Evolutionary conservation across 2,113 vertebrate species (phyloP).

Genomic region (Tylochromis polylepis): DNA sequence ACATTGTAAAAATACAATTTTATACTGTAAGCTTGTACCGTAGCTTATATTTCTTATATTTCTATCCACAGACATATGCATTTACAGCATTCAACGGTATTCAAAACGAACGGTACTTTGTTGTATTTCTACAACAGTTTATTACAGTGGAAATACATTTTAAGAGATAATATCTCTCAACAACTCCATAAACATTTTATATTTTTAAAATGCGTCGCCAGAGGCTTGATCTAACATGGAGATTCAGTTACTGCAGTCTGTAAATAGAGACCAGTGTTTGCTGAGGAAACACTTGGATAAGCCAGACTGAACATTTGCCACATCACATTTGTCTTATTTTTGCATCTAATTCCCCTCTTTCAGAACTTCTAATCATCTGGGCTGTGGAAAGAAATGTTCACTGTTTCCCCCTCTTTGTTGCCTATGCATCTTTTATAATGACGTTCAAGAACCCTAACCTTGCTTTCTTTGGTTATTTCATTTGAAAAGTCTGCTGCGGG

Average conservation of each 20-base stretch:
- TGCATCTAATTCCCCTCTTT: neutral
- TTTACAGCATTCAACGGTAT: neutral
- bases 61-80: neutral
- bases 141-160: neutral
- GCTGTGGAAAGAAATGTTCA: neutral
- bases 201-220: neutral
- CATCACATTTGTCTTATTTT: conserved; percentile 1
- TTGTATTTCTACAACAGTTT: neutral
- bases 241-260: neutral
- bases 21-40: neutral
- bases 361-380: neutral
- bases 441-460: neutral
- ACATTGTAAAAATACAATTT: neutral
- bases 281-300: neutral
- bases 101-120: rapidly evolving
- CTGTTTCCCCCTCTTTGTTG: neutral
- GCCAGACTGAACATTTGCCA: neutral
- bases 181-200: neutral
- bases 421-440: conserved; percentile 14
- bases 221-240: neutral
- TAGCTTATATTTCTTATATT: neutral
- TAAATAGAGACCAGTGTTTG: neutral
- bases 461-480: conserved; percentile 20
- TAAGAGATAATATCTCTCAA: neutral
- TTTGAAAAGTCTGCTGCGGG: conserved; percentile 29